phyloP scores from a whole-genome alignment of 1,140 invertebrate species.

The Wasmannia auropunctata region DNA sequence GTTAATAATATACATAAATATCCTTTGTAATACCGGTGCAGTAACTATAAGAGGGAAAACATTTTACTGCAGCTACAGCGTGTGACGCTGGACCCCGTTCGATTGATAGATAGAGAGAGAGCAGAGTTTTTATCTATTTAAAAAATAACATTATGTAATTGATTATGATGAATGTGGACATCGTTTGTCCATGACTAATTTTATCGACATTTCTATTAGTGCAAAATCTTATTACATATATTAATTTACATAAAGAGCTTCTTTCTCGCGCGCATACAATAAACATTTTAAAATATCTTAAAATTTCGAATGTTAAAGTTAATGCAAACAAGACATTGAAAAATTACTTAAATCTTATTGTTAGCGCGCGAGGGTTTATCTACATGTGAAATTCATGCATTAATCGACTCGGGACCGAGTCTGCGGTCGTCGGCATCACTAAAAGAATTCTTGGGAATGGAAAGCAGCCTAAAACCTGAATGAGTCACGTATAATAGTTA shows the following conservation, averaged over 20 bases:
- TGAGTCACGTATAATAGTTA: constrained; percentile 64
- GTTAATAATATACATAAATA: constrained; percentile 31
- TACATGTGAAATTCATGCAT: constrained; percentile 60
- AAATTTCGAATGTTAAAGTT: neutral
- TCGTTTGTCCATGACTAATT: neutral
- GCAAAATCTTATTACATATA: neutral
- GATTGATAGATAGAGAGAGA: neutral
- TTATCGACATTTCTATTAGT: neutral
- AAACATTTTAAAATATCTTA: neutral
- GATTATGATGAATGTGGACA: neutral
- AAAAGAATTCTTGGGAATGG: constrained; percentile 60
- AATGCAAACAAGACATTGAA: neutral
- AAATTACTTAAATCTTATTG: neutral
- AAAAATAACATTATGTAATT: neutral
- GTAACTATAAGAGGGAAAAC: neutral
- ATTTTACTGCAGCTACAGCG: neutral
- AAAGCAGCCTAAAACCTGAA: constrained; percentile 36
- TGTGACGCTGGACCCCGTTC: neutral
- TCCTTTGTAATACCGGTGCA: neutral
- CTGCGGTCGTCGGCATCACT: constrained; percentile 61
- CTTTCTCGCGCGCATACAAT: neutral
- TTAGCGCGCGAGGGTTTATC: constrained; percentile 4
- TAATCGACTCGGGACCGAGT: constrained; percentile 15
- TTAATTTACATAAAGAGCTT: constrained; percentile 11
- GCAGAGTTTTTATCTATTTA: no score